These are phyloP conservation scores for Numenius arquata DNA, from an alignment of 2,113 vertebrate genomes.

Conservation along the genomic window DNA sequence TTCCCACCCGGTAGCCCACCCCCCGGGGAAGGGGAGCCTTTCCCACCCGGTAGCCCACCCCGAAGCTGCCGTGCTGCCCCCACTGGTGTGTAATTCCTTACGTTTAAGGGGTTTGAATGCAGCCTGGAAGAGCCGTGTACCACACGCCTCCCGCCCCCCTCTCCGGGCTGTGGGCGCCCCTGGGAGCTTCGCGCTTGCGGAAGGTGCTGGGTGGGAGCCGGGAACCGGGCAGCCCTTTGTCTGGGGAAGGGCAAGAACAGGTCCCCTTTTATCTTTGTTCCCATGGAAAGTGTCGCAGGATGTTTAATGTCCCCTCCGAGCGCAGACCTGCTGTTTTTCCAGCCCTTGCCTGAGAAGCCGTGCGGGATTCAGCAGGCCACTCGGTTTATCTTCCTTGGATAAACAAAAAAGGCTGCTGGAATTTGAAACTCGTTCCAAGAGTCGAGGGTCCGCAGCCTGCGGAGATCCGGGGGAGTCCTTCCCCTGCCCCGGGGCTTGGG, in stretches of 20 bases:
- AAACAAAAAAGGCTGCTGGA: slow-evolving; percentile 43
- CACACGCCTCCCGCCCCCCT: neutral
- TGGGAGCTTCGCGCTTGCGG: neutral
- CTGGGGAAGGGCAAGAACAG: neutral
- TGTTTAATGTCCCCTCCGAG: slow-evolving; percentile 13
- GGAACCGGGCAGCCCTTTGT: neutral
- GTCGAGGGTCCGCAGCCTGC: slow-evolving; percentile 42
- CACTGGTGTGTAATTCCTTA: neutral
- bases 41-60: neutral
- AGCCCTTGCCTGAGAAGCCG: slow-evolving; percentile 2
- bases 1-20: neutral
- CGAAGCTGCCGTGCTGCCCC: neutral
- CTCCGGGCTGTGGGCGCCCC: neutral
- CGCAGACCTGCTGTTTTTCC: slow-evolving; percentile 34
- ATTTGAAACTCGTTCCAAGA: slow-evolving; percentile 60
- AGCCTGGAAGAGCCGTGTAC: neutral
- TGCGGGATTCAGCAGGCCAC: neutral
- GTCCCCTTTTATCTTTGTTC: neutral
- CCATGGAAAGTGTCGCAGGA: neutral
- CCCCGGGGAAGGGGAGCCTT: neutral
- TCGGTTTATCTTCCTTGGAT: slow-evolving; percentile 56
- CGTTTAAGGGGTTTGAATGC: neutral
- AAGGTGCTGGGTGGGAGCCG: neutral
- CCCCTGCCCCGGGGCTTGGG: too few relatives aligned
- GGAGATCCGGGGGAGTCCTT: neutral